Percentiles rank a stretch among this genome's conserved stretches.
Evolutionary conservation across 1,140 invertebrate species (phyloP).

Genomic region (Brachystomella parvula): DNA sequence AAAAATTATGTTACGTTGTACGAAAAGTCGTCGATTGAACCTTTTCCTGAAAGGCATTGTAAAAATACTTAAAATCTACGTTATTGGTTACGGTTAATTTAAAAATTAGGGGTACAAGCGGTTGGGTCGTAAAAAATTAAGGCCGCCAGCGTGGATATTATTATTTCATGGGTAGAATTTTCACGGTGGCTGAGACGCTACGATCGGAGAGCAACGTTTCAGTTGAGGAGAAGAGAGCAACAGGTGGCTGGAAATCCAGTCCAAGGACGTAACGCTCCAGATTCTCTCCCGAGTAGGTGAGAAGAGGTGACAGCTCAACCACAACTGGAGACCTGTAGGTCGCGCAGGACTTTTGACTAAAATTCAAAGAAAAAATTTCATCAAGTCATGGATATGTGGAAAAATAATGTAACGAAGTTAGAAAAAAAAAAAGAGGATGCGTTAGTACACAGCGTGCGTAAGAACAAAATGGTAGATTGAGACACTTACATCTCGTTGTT

Average conservation of each 20-base stretch:
- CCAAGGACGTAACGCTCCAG: conserved; percentile 57
- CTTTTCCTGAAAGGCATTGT: no score
- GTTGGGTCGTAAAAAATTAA: no score
- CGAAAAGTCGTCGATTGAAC: no score
- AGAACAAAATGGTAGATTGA: not conserved
- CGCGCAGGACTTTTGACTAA: conserved; percentile 44
- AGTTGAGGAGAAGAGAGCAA: conserved; percentile 34
- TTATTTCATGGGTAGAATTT: not conserved
- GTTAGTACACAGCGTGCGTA: no score
- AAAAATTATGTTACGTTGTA: no score
- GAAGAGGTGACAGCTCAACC: conserved; percentile 82
- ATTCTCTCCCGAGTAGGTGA: conserved; percentile 85
- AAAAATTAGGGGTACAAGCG: not conserved
- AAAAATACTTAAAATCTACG: no score
- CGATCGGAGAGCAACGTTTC: not conserved
- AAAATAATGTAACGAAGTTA: not conserved
- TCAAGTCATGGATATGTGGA: not conserved
- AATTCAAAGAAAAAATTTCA: conserved; percentile 29
- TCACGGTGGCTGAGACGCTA: conserved; percentile 2
- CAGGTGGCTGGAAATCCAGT: conserved; percentile 61
- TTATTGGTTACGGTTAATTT: no score
- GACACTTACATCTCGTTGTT: conserved; percentile 42
- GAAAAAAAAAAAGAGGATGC: not conserved
- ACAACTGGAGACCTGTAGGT: conserved; percentile 54
- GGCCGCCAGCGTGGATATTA: not conserved